Evolutionary conservation across 2,797 vertebrate genomes (phyloP), one percentile per base, ranked within the genome.

Genomic region (Sebastes paucispinis): DNA sequence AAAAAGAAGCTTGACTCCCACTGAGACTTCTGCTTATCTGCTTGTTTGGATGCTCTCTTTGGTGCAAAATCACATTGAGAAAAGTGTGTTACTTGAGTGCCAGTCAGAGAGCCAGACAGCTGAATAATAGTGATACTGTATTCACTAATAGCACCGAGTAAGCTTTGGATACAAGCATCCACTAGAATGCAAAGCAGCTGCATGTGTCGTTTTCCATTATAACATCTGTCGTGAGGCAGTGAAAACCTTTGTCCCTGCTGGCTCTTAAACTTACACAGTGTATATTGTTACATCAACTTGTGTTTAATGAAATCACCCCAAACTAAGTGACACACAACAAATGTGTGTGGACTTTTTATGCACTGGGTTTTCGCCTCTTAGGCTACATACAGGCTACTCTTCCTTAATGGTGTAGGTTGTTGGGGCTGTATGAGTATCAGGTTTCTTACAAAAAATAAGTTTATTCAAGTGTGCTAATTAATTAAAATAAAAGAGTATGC

Each of bases 11-110:
- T 58, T 0, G 24, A 58, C 55, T 75, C 50, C 60, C 50, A 72
- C 47, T 39, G 36, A 57, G 43, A 20, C 27, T 12, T 65, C 29
- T 63, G 60, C 11, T 55, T 27, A 22, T 62, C 67, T 58, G 34
- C n/a, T 81, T 73, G 31, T 64, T 68, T 85, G 72, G 58, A 71
- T n/a, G 27, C 63, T 77, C 20, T 31, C 27, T 69, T 52, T 63
- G 50, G 58, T 71, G 16, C 13, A 78, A 58, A 55, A 63, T 52
- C 31, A 27, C 27, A 68, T 29, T 34, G 7, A 8, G 22, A 47
- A 78, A 70, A 43, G 9, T 67, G 18, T 20, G 18, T 77, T 47
- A 32, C 22, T 67, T 67, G 9, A 63, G 31, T 16, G 64, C 50
- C 29, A 50, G 66, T 25, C 32, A 60, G 50, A 71, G 32, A 77